A percentile compares a stretch with the other conserved stretches of the same genome.
Evolutionary conservation across 1,140 invertebrate species (phyloP).

Genomic region (Pachypsylla venusta): DNA sequence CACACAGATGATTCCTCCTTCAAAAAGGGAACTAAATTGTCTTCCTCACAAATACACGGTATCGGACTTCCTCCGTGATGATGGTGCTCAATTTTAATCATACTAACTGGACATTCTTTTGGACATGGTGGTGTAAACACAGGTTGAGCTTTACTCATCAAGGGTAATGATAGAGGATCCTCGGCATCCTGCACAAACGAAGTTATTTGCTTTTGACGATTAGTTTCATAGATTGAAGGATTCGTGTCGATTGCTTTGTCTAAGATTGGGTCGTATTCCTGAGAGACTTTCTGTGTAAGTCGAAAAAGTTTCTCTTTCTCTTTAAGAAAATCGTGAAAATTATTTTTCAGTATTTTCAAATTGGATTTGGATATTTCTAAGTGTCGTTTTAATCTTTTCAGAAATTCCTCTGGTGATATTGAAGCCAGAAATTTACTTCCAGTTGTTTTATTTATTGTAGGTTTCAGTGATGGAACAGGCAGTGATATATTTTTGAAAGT

Average conservation of each 20-base stretch:
- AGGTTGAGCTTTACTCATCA: background rate
- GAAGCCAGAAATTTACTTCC: background rate
- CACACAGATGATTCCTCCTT: background rate
- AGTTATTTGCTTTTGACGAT: background rate
- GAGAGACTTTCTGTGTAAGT: background rate
- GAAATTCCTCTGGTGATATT: background rate
- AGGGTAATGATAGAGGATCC: background rate
- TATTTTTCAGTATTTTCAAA: slow-evolving; percentile 6
- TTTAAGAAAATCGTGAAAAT: background rate
- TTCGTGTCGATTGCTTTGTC: background rate
- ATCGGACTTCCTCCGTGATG: background rate
- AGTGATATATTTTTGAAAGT: too few species aligned
- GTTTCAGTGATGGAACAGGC: too few species aligned
- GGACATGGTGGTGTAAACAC: background rate
- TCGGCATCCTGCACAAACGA: background rate
- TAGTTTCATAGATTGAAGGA: background rate
- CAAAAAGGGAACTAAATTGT: background rate
- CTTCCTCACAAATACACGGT: background rate
- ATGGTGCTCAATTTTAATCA: slow-evolving; percentile 5
- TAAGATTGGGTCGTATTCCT: background rate
- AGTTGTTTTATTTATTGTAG: too few species aligned
- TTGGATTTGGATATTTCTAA: slow-evolving; percentile 4
- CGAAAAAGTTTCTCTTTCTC: background rate
- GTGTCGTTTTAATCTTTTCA: background rate
- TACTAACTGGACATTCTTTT: background rate